Evolutionary conservation across 2,888 invertebrate species (phyloP), one percentile per base, ranked within the genome.

Genomic region (Tetranychus truncatus): DNA sequence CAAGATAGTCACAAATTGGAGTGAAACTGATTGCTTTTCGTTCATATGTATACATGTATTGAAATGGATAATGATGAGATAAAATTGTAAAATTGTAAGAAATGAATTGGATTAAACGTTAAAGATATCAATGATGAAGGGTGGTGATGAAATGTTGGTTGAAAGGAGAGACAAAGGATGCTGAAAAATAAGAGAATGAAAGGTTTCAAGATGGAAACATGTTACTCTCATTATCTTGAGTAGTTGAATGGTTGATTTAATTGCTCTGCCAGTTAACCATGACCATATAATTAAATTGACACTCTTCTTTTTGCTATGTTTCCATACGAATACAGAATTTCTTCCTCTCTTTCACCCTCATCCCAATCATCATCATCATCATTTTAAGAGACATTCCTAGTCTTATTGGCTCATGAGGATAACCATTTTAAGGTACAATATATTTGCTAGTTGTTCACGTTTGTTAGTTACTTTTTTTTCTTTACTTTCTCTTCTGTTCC

Each of bases 231-330:
- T 55, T 55, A 55, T 55, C 55, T 55, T 55, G 15, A 55, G 55
- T 55, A 55, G 55, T 55, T 55, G 55, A 55, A 55, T 55, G 55
- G 55, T 55, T 55, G 55, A 55, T 55, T 55, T 55, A 55, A 55
- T 55, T 55, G 55, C 55, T 55, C 55, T 55, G 55, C 55, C 55
- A 55, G 55, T 55, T 55, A 55, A 55, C 55, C 55, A 55, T 55
- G 55, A 55, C 55, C 55, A 55, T 55, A 55, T 55, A 55, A 55
- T 55, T 55, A 55, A 55, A 55, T 55, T 55, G 55, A 55, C 55
- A 55, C 55, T 55, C 55, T 55, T 55, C 55, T 55, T 55, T 0
- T 55, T 9, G 46, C 46, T 46, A 2, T 55, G 9, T 55, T 55
- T 55, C 55, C 55, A 55, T 15, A 9, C 15, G 11, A 15, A 15